Evolutionary conservation across 2,113 vertebrate genomes (phyloP).

Genomic region (Ardeotis arabs): DNA sequence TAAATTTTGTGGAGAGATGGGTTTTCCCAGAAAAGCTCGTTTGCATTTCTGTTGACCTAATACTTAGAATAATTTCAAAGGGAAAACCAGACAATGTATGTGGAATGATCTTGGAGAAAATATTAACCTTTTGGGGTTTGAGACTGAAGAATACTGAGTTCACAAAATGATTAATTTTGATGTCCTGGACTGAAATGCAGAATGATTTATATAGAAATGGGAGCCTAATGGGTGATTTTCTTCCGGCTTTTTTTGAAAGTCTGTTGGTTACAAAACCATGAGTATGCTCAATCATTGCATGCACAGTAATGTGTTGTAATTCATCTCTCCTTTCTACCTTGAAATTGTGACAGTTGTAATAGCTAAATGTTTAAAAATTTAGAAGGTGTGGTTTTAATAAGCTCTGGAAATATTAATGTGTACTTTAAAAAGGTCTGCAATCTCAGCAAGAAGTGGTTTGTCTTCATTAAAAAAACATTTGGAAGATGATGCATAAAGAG

Average conservation of each 20-base stretch:
- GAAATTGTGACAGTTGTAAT: neutral
- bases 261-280: neutral
- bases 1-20: neutral
- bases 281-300: neutral
- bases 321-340: neutral
- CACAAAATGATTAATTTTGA: neutral
- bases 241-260: neutral
- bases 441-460: constrained; percentile 28
- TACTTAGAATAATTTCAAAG: neutral
- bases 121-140: neutral
- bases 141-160: neutral
- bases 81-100: neutral
- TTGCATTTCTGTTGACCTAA: neutral
- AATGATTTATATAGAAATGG: neutral
- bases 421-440: neutral
- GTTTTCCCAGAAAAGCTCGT: neutral
- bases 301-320: neutral
- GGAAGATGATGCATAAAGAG: neutral
- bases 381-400: constrained; percentile 20
- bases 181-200: neutral
- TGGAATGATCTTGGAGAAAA: neutral
- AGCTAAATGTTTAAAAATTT: constrained; percentile 28
- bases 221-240: neutral
- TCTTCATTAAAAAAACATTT: constrained; percentile 40
- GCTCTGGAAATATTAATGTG: constrained; percentile 24